Conservation (phyloP, 2,888 invertebrate genomes). For the Yponomeuta evonymella region DNA sequence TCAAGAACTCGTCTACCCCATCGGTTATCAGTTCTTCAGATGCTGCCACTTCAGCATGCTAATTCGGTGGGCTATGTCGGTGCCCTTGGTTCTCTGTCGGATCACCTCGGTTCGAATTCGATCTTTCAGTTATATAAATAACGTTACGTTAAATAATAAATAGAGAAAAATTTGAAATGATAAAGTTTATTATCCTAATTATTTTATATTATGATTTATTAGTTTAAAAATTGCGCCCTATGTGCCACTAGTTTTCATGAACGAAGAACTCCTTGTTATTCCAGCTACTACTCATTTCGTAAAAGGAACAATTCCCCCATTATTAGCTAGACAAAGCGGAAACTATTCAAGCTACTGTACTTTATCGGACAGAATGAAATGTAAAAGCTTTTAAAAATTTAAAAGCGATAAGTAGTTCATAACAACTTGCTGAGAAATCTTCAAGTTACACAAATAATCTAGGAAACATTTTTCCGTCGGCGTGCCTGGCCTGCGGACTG, state of each 20-base stretch:
- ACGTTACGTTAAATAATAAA: no score
- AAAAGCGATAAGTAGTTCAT: constrained; percentile 45
- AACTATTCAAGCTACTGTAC: constrained; percentile 27
- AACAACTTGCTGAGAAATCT: constrained; percentile 42
- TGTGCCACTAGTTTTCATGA: background rate
- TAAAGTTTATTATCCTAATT: no score
- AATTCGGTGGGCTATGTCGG: no score
- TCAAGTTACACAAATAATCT: constrained; percentile 50
- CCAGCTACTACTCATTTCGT: background rate
- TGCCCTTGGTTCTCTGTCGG: no score
- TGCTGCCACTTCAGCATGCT: no score
- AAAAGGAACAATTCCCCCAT: background rate
- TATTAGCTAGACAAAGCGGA: constrained; percentile 6
- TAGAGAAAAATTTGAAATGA: no score
- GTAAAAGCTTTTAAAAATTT: constrained; percentile 49
- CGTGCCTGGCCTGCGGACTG: constrained; percentile 28
- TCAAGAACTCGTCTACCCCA: no score
- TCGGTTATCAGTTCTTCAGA: no score
- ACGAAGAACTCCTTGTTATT: background rate
- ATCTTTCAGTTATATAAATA: no score
- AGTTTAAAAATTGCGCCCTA: background rate
- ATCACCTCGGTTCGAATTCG: no score
- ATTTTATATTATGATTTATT: no score
- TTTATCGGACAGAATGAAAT: constrained; percentile 33
- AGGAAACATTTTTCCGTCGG: constrained; percentile 43